Percentiles rank a stretch among this genome's conserved stretches.
Conservation (phyloP, 2,888 invertebrate species). For the Temnothorax rugatulus region DNA sequence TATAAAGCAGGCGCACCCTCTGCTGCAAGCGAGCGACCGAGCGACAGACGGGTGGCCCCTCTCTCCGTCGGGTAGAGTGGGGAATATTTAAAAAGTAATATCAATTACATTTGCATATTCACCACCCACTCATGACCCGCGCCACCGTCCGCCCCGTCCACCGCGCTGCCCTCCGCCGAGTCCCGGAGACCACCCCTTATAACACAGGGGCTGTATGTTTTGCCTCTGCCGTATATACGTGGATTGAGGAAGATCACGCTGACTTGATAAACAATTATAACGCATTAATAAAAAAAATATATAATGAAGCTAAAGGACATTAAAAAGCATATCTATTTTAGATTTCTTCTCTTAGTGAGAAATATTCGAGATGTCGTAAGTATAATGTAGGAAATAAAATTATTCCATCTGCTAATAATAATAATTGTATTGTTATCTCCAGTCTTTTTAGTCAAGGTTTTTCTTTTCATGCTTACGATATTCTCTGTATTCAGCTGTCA, state of each 20-base stretch:
- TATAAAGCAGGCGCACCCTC: conserved; percentile 83
- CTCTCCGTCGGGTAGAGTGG: conserved; percentile 77
- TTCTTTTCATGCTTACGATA: neutral
- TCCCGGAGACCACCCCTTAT: conserved; percentile 64
- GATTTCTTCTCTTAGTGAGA: neutral
- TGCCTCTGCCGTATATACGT: conserved; percentile 45
- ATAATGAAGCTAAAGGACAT: neutral
- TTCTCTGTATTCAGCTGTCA: neutral
- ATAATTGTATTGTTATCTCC: conserved; percentile 3
- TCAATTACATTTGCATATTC: conserved; percentile 86
- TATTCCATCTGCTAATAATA: neutral
- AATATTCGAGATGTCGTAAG: neutral
- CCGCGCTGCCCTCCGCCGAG: conserved; percentile 55
- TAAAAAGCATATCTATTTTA: neutral
- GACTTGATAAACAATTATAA: conserved; percentile 47
- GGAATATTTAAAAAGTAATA: conserved; percentile 86
- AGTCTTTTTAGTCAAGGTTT: neutral
- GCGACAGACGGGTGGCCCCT: conserved; percentile 82
- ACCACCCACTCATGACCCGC: conserved; percentile 80
- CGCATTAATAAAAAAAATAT: neutral
- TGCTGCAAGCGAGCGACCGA: conserved; percentile 78
- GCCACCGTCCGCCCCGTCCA: conserved; percentile 60
- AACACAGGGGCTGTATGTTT: conserved; percentile 64
- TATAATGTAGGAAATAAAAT: neutral
- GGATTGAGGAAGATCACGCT: conserved; percentile 23